These are phyloP conservation scores for Butorides virescens DNA, from an alignment of 2,113 vertebrate genomes.

Conservation along the genomic window DNA sequence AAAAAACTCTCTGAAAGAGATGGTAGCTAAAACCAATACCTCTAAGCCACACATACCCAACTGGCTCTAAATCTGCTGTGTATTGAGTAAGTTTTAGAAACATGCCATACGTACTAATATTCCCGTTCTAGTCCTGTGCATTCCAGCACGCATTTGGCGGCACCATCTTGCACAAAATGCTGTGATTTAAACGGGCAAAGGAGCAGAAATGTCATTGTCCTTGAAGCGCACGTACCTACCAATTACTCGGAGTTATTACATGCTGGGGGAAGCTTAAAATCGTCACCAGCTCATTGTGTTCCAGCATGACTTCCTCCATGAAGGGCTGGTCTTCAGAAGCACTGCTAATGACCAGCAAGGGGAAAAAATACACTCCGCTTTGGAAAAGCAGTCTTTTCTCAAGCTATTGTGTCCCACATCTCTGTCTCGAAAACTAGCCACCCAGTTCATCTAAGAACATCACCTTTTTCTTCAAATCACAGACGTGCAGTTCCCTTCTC, in stretches of 20 bases:
- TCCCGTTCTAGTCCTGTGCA: not conserved
- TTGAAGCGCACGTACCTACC: not conserved
- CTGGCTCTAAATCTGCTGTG: not conserved
- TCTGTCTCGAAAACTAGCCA: not conserved
- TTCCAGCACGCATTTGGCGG: not conserved
- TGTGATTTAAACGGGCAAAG: not conserved
- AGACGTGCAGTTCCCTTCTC: not conserved
- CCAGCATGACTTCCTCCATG: not conserved
- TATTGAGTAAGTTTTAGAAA: not conserved
- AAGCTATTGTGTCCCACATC: not conserved
- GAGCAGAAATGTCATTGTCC: not conserved
- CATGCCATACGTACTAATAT: fast-evolving
- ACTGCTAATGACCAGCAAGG: not conserved
- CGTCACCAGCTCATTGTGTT: not conserved
- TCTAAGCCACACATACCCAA: not conserved
- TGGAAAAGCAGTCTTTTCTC: not conserved
- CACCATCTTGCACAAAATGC: not conserved
- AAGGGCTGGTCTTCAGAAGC: not conserved
- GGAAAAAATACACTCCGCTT: not conserved
- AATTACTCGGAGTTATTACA: not conserved
- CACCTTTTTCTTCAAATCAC: not conserved
- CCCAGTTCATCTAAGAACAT: not conserved
- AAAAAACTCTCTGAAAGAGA: not conserved
- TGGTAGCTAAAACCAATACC: not conserved
- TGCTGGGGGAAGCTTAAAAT: constrained; percentile 16